Percentiles rank a stretch among this genome's conserved stretches.
Evolutionary conservation across 1,140 invertebrate species (phyloP).

Genomic region (Drosophila rufa): DNA sequence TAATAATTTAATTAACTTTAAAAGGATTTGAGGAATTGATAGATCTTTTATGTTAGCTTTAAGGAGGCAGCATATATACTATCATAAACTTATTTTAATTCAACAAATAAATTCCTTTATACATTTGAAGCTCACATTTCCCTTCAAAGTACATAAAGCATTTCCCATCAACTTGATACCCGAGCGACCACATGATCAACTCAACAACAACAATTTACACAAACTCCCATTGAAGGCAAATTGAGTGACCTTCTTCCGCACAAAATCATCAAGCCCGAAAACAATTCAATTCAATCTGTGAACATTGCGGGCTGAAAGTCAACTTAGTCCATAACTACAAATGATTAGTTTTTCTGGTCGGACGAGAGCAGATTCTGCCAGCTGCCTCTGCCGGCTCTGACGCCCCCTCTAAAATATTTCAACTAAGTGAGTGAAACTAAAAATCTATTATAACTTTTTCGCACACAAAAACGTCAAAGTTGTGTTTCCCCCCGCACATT

Average conservation of each 20-base stretch:
- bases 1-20: not conserved
- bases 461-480: constrained; percentile 68
- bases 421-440: constrained; percentile 72
- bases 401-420: constrained; percentile 38
- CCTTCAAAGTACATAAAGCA: not conserved
- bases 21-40: not conserved
- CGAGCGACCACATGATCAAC: not conserved
- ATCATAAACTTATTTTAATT: not conserved
- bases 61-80: too few species aligned
- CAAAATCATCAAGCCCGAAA: constrained; percentile 20
- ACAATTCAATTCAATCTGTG: constrained; percentile 47
- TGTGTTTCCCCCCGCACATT: constrained; percentile 17
- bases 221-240: constrained; percentile 26
- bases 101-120: not conserved
- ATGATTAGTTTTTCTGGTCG: constrained; percentile 65
- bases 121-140: not conserved
- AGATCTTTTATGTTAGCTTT: not conserved
- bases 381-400: not conserved
- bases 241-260: constrained; percentile 24
- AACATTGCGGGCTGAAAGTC: constrained; percentile 29
- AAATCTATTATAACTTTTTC: constrained; percentile 80
- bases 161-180: constrained; percentile 5
- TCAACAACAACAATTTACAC: constrained; percentile 24
- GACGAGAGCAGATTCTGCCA: not conserved
- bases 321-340: constrained; percentile 59